Evolutionary conservation across 1,140 invertebrate species (phyloP).

Genomic region (Ptiloglossa arizonensis): DNA sequence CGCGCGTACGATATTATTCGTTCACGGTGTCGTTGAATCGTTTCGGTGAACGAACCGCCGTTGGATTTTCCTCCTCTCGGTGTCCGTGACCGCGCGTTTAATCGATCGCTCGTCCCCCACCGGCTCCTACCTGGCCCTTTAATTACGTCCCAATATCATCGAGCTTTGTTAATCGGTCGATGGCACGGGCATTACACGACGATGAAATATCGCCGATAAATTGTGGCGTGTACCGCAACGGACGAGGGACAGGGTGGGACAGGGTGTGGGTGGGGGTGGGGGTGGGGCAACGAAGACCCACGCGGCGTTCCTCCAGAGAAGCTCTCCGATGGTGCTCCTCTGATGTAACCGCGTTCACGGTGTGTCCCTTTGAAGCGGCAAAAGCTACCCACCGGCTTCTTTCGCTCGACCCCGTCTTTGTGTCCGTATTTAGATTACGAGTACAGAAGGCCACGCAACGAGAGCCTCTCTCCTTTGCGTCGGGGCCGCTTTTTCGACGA

Average conservation of each 20-base stretch:
- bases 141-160: constrained; percentile 41
- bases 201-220: constrained; percentile 57
- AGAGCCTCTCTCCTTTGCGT: background rate
- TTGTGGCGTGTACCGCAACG: no score
- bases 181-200: constrained; percentile 16
- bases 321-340: background rate
- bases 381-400: constrained; percentile 24
- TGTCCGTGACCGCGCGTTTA: background rate
- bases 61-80: background rate
- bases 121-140: no score
- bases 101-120: constrained; percentile 34
- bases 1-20: background rate
- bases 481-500: background rate
- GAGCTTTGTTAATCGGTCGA: constrained; percentile 48
- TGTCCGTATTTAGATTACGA: constrained; percentile 53
- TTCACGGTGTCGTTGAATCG: background rate
- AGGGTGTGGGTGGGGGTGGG: no score
- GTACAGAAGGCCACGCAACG: constrained; percentile 1
- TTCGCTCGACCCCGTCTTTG: constrained; percentile 19
- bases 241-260: no score
- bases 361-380: constrained; percentile 32
- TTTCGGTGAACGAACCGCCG: no score
- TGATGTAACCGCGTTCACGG: constrained; percentile 17
- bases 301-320: background rate
- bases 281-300: background rate